Base-by-base conservation (phyloP, 2,888 invertebrate species). In the Agrilus mali region DNA sequence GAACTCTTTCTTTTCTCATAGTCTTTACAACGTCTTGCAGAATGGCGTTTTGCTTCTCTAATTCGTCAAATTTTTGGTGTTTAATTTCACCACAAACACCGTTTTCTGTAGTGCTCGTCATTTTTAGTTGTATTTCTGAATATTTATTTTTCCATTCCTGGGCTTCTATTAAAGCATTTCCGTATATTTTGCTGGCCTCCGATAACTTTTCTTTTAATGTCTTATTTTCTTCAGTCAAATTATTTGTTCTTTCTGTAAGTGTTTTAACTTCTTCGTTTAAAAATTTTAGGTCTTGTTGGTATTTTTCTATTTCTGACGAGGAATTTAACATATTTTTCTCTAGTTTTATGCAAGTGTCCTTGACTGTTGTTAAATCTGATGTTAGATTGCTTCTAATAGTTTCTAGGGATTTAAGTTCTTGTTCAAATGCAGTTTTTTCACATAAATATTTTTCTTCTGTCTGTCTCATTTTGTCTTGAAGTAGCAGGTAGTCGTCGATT, bases 11-110 rank as follows among this genome's bases (percentile, higher is more conserved):
- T 16, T 37, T 49, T 7, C 51, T 46, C 50, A 55, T 50, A 12
- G 44, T 38, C 44, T 52, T 53, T n/a, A 55, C 50, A 12, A 55
- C 47, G 33, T 55, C 50, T 40, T 52, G 51, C 14, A 55, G 34
- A 0, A 55, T 44, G 13, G 16, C 34, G 36, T 55, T 55, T 43
- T 55, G 53, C 20, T 46, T 48, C 7, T 48, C 13, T 22, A 52
- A 14, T 5, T 34, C 17, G 33, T 50, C 50, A 38, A 42, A 49
- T 33, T 52, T 47, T 20, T 31, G 27, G 33, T 52, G 52, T 36
- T 48, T 45, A 1, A 43, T 16, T 13, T 46, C 40, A 16, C 41
- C 39, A 33, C 50, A 50, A 16, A 6, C 13, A 10, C 27, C 27
- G 4, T 5, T 27, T 27, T 27, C 27, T 10, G 27, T 10, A 10